A percentile compares a stretch with the other conserved stretches of the same genome.
These are phyloP conservation scores for Deilephila porcellus DNA, from an alignment of 2,888 invertebrate genomes.

Conservation along the genomic window DNA sequence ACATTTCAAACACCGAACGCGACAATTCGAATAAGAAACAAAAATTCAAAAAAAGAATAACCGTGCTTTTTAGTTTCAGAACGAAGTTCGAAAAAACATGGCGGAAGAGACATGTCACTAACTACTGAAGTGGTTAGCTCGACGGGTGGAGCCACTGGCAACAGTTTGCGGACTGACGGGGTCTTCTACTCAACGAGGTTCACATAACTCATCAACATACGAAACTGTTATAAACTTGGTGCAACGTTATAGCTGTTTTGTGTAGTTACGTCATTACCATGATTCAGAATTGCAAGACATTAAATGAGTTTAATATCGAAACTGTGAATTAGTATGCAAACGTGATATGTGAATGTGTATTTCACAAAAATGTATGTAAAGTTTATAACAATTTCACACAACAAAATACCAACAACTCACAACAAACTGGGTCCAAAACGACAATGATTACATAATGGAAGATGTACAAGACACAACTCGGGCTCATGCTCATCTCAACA, in stretches of 20 bases:
- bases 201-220: slow-evolving; percentile 41
- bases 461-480: slow-evolving; percentile 32
- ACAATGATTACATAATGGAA: slow-evolving; percentile 41
- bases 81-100: slow-evolving; percentile 38
- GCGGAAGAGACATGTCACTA: slow-evolving; percentile 40
- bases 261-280: background rate
- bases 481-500: slow-evolving; percentile 44
- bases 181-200: slow-evolving; percentile 43
- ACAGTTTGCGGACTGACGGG: slow-evolving; percentile 39
- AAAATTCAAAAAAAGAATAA: background rate
- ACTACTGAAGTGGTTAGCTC: slow-evolving; percentile 47
- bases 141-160: slow-evolving; percentile 50
- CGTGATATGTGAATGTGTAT: too few relatives aligned
- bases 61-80: slow-evolving; percentile 30
- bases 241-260: background rate
- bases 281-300: background rate
- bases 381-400: slow-evolving; percentile 50
- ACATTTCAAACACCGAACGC: slow-evolving; percentile 14
- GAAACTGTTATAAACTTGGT: slow-evolving; percentile 44
- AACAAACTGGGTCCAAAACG: slow-evolving; percentile 40
- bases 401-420: slow-evolving; percentile 43
- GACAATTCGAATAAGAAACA: background rate
- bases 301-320: background rate
- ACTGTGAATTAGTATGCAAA: background rate
- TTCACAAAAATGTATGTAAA: background rate